Evolutionary conservation across 2,797 vertebrate genomes (phyloP), one percentile per base, ranked within the genome.

Genomic region (Sebastes oblongus): DNA sequence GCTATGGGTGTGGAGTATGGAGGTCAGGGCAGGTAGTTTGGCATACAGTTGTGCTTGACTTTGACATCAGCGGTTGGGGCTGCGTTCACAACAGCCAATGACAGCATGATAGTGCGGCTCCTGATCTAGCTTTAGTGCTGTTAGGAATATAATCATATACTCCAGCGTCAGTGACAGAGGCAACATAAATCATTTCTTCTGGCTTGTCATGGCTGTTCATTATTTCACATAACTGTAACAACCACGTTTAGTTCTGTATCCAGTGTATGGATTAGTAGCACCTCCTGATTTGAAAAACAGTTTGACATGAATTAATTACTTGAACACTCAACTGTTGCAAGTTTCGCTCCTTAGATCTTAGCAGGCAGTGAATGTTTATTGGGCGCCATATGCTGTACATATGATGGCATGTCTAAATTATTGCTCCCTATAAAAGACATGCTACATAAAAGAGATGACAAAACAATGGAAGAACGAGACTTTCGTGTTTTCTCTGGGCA

Each of bases 401-500:
- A 56, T 34, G 13, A 66, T 6, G 27, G n/a, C 4, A 34, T 42
- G 8, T 58, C 39, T 3, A 20, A 30, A 56, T 29, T 30, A 30
- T 68, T 72, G 56, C 10, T 74, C 18, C 62, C 42, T n/a, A 18
- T 72, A 9, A 72, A 58, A 66, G 18, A 67, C 29, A 50, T 32
- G 46, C 20, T 10, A 24, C 27, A 29, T 66, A 66, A 69, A 46
- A 64, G 5, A 42, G 29, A 27, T 8, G 29, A 59, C 3, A 52
- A 64, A 66, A 62, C 73, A 75, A 80, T 39, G 46, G 34, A 32
- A 64, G 62, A 84, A 74, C 7, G 0, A 42, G 79, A 69, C 30
- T 64, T 70, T 42, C 34, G 0, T 66, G 77, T 82, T 83, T 70
- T 52, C 50, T 66, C 24, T 64, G 65, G 29, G 67, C 69, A 73